These are phyloP conservation scores for Acrobasis suavella DNA, from an alignment of 2,888 invertebrate genomes.

Conservation along the genomic window DNA sequence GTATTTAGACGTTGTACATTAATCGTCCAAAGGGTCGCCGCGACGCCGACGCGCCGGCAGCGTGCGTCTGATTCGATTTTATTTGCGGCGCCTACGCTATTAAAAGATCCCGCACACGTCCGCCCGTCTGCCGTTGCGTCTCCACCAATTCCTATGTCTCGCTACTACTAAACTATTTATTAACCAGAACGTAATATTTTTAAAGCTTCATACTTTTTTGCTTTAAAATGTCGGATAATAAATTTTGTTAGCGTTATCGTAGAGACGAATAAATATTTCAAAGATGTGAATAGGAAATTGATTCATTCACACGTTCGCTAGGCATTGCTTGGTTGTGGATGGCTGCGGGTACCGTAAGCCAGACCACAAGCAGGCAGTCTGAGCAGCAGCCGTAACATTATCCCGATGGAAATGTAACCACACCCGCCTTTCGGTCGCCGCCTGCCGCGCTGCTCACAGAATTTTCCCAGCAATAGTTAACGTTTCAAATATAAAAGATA, in stretches of 20 bases:
- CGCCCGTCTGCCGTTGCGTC: conserved; percentile 65
- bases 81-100: conserved; percentile 67
- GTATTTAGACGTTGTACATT: neutral
- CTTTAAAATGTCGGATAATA: neutral
- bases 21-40: conserved; percentile 26
- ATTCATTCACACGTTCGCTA: conserved; percentile 1
- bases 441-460: conserved; percentile 7
- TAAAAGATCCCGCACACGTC: conserved; percentile 58
- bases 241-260: neutral
- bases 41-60: conserved; percentile 33
- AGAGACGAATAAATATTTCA: neutral
- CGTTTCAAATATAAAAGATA: neutral
- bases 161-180: conserved; percentile 2
- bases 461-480: conserved; percentile 3
- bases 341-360: conserved; percentile 35
- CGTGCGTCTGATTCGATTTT: conserved; percentile 61
- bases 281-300: neutral
- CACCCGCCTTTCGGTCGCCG: conserved; percentile 16
- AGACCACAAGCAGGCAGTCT: conserved; percentile 47
- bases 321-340: conserved; percentile 2
- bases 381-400: conserved; percentile 49
- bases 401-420: conserved; percentile 40
- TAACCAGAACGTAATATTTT: neutral
- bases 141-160: conserved; percentile 42
- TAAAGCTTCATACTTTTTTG: neutral